phyloP scores from a whole-genome alignment of 2,797 vertebrate genomes.

The Acridotheres tristis region DNA sequence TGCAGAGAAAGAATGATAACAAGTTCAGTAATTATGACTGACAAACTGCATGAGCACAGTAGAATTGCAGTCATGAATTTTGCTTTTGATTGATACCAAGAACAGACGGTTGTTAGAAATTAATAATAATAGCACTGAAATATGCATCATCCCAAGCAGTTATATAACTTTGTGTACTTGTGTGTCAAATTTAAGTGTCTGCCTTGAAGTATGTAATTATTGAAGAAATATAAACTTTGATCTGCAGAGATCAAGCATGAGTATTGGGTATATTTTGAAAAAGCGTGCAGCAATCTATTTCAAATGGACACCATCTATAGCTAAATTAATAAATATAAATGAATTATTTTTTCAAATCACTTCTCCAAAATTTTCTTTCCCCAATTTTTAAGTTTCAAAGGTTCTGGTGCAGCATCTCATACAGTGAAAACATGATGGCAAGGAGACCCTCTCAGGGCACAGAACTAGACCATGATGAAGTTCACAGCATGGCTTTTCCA shows the following conservation, averaged over 20 bases:
- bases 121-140: not conserved
- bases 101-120: not conserved
- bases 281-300: not conserved
- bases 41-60: not conserved
- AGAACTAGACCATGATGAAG: not conserved
- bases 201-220: not conserved
- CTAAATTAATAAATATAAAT: not conserved
- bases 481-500: not conserved
- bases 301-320: not conserved
- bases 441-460: not conserved
- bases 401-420: not conserved
- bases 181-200: not conserved
- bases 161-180: not conserved
- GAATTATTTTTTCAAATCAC: not conserved
- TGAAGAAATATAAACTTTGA: not conserved
- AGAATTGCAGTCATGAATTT: conserved; percentile 10
- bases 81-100: conserved; percentile 38
- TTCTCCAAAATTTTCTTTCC: not conserved
- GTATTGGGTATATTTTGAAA: not conserved
- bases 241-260: not conserved
- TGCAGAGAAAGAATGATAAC: not conserved
- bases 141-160: not conserved
- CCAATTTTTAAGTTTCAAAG: not conserved
- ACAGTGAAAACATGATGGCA: rapidly evolving
- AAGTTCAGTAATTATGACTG: conserved; percentile 13